phyloP scores from a whole-genome alignment of 2,113 vertebrate genomes.

The Rissa tridactyla region DNA sequence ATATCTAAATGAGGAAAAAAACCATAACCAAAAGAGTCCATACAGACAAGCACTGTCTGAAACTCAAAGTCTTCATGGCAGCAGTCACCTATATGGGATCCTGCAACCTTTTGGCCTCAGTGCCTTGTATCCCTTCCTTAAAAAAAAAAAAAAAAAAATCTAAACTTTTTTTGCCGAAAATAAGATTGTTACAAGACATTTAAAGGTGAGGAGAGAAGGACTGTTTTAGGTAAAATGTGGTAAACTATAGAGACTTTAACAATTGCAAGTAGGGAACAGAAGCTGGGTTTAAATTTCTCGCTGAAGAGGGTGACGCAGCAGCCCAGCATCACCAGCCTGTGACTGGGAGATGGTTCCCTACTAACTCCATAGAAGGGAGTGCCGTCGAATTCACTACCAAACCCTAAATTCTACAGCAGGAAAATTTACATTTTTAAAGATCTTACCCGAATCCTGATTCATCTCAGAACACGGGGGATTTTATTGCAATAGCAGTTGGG shows the following conservation, averaged over 20 bases:
- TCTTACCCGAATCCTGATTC: background rate
- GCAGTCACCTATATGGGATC: background rate
- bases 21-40: background rate
- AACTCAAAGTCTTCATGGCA: background rate
- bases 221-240: background rate
- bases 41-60: background rate
- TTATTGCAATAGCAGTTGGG: background rate
- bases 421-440: background rate
- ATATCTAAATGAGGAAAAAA: background rate
- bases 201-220: background rate
- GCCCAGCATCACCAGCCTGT: background rate
- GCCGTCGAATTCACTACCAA: background rate
- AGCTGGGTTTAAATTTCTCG: background rate
- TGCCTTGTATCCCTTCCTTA: accelerated
- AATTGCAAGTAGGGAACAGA: background rate
- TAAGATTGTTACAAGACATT: background rate
- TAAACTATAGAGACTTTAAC: background rate
- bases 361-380: background rate
- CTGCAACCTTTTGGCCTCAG: background rate
- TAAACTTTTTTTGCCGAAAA: background rate
- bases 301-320: background rate
- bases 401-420: background rate
- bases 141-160: background rate
- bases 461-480: background rate
- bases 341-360: background rate